Evolutionary conservation across 2,113 vertebrate species (phyloP).

Genomic region (Silurus meridionalis): DNA sequence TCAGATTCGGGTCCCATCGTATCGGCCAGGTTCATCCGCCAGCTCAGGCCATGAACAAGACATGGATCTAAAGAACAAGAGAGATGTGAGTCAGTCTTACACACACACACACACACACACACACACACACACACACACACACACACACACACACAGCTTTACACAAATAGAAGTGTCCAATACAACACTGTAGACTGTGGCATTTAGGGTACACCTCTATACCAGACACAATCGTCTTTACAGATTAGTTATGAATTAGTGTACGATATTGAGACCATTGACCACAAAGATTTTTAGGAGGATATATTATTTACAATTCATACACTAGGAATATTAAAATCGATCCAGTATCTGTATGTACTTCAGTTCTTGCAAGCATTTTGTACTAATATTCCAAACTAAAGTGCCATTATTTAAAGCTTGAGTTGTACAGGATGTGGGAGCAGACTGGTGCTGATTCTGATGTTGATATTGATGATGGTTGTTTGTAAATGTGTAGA

Average conservation of each 20-base stretch:
- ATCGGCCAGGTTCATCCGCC: slow-evolving; percentile 88
- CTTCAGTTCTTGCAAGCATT: too few species aligned
- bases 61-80: slow-evolving; percentile 80
- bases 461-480: not conserved
- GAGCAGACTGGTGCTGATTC: not conserved
- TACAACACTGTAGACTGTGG: not conserved
- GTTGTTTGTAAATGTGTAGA: slow-evolving; percentile 53
- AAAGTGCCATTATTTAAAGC: not conserved
- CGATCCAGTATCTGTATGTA: not conserved
- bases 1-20: slow-evolving; percentile 88
- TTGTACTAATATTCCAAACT: not conserved
- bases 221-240: not conserved
- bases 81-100: slow-evolving; percentile 64
- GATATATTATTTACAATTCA: not conserved
- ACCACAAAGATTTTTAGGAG: not conserved
- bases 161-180: not conserved
- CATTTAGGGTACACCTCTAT: not conserved
- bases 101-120: slow-evolving; percentile 1
- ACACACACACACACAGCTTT: not conserved
- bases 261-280: not conserved
- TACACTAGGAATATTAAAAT: not conserved
- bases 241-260: not conserved
- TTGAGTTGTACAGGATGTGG: not conserved
- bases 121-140: slow-evolving; percentile 11
- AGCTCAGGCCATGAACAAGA: slow-evolving; percentile 89